Evolutionary conservation across 2,888 invertebrate species (phyloP).

Genomic region (Clivina fossor): DNA sequence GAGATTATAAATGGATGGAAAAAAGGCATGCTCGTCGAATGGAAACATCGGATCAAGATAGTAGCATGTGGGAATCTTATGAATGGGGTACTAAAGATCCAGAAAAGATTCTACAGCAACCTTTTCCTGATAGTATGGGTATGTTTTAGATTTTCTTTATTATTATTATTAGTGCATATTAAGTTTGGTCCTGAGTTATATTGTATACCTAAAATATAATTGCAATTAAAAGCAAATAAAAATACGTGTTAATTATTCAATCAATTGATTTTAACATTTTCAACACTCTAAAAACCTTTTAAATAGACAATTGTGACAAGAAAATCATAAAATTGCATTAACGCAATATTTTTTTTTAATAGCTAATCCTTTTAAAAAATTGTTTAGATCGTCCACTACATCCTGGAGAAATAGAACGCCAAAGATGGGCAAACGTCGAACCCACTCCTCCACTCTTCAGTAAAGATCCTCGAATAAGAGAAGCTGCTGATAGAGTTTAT

Average conservation of each 20-base stretch:
- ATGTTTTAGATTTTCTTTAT: slow-evolving; percentile 1
- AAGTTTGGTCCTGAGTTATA: too few relatives aligned
- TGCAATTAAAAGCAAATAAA: neutral
- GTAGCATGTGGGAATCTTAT: slow-evolving; percentile 22
- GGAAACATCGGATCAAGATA: too few relatives aligned
- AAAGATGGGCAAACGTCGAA: slow-evolving; percentile 35
- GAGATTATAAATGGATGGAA: slow-evolving; percentile 15
- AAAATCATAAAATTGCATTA: too few relatives aligned
- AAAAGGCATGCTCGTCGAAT: too few relatives aligned
- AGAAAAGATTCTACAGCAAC: slow-evolving; percentile 18
- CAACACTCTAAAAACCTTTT: neutral
- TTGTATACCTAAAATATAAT: neutral
- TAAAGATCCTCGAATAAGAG: slow-evolving; percentile 35
- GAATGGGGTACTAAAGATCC: slow-evolving; percentile 25
- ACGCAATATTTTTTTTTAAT: too few relatives aligned
- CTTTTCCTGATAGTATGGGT: slow-evolving; percentile 17
- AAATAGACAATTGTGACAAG: neutral
- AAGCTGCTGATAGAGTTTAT: slow-evolving; percentile 35
- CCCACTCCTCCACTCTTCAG: slow-evolving; percentile 44
- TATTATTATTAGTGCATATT: neutral
- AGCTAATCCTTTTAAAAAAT: too few relatives aligned
- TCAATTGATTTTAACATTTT: neutral
- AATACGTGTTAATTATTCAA: neutral
- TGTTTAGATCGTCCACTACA: too few relatives aligned
- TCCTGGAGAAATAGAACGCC: too few relatives aligned